Percentiles rank a stretch among this genome's conserved stretches.
Conservation (phyloP, 2,113 vertebrate genomes). For the Oceanites oceanicus region DNA sequence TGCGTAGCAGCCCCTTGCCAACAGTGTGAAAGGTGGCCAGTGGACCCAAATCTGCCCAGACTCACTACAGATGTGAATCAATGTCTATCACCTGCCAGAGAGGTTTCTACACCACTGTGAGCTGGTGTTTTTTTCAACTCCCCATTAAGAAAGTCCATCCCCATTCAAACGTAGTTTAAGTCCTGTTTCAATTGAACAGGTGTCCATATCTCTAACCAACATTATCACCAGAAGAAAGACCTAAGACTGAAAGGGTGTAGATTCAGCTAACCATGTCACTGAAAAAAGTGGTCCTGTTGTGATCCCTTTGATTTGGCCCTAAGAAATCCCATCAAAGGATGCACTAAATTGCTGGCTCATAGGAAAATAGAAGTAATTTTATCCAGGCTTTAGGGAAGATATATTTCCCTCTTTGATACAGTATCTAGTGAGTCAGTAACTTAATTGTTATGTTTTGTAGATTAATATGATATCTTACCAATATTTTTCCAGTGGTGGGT, state of each 20-base stretch:
- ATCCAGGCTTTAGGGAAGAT: not conserved
- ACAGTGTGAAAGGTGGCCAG: rapidly evolving
- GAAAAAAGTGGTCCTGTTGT: not conserved
- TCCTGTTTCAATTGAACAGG: not conserved
- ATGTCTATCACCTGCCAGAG: not conserved
- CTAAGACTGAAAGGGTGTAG: not conserved
- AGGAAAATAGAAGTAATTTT: constrained; percentile 6
- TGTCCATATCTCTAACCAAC: not conserved
- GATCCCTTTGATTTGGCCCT: constrained; percentile 35
- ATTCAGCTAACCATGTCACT: not conserved
- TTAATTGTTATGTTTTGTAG: constrained; percentile 36
- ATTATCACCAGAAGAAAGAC: not conserved
- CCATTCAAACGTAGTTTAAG: not conserved
- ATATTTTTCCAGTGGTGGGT: constrained; percentile 44
- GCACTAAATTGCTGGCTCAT: not conserved
- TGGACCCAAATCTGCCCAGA: not conserved
- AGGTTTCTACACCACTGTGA: not conserved
- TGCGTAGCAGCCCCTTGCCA: not conserved
- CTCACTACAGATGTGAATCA: rapidly evolving
- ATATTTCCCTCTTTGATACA: not conserved
- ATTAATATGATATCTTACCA: not conserved
- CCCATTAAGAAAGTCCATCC: not conserved
- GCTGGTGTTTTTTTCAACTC: not conserved
- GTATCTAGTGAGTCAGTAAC: not conserved
- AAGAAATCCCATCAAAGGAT: constrained; percentile 47